Conservation (phyloP, 2,113 vertebrate species). For the Fulmarus glacialis region DNA sequence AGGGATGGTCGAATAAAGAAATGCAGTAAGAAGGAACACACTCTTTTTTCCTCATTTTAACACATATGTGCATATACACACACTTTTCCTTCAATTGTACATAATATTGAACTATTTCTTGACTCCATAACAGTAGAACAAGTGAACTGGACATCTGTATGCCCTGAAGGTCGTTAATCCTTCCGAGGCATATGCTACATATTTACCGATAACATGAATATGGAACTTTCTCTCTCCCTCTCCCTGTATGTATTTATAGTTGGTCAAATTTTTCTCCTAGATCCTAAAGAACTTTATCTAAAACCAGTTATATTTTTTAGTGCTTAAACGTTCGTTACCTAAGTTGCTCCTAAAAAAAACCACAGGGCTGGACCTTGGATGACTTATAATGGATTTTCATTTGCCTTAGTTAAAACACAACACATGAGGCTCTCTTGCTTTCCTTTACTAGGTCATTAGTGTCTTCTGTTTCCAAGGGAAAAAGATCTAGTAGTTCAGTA, state of each 20-base stretch:
- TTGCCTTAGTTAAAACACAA: not conserved
- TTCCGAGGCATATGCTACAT: not conserved
- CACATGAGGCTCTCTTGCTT: not conserved
- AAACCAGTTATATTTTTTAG: not conserved
- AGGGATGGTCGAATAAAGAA: conserved; percentile 48
- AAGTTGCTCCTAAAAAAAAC: no score
- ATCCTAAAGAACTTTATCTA: not conserved
- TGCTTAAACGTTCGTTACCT: not conserved
- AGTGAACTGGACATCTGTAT: not conserved
- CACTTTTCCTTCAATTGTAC: not conserved
- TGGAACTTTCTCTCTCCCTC: not conserved
- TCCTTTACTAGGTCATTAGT: not conserved
- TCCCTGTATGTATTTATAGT: not conserved
- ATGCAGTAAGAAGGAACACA: not conserved
- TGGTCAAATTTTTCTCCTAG: not conserved
- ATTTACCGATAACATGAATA: not conserved
- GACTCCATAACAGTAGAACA: not conserved
- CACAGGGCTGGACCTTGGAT: not conserved
- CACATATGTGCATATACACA: not conserved
- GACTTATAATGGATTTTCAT: not conserved
- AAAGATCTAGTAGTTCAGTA: not conserved
- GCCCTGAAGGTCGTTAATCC: not conserved
- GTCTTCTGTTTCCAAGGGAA: not conserved
- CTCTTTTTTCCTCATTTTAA: not conserved
- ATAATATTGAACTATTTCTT: conserved; percentile 34